These are phyloP conservation scores for Tympanuchus pallidicinctus DNA, from an alignment of 2,113 vertebrate species.

Conservation along the genomic window DNA sequence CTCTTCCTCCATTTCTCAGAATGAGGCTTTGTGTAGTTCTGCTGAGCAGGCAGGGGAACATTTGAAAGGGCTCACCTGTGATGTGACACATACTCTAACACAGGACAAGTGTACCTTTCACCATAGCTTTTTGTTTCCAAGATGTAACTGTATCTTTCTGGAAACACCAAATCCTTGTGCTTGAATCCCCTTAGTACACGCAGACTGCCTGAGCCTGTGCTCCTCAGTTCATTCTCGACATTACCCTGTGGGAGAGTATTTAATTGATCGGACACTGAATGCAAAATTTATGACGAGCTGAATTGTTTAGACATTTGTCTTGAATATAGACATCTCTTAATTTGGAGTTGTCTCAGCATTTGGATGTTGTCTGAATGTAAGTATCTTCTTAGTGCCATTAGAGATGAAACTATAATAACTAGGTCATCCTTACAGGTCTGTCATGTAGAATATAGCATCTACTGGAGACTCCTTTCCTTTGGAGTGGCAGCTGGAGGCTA, in stretches of 20 bases:
- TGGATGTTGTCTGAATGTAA: neutral
- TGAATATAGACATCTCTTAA: neutral
- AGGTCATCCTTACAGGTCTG: neutral
- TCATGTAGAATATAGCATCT: neutral
- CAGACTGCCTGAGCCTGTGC: neutral
- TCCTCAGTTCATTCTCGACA: neutral
- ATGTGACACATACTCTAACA: neutral
- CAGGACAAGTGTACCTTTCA: neutral
- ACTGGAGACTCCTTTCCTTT: neutral
- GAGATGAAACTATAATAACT: neutral
- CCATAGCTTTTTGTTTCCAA: neutral
- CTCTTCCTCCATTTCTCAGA: neutral
- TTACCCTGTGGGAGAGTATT: neutral
- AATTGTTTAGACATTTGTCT: neutral
- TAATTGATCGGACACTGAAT: neutral
- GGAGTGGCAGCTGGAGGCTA: neutral
- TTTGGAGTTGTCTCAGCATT: neutral
- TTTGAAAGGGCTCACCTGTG: neutral
- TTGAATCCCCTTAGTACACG: neutral
- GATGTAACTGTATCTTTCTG: neutral
- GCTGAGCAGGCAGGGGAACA: neutral
- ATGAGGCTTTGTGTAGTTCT: neutral
- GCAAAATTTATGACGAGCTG: neutral
- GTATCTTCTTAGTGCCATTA: neutral
- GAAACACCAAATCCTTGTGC: neutral